Evolutionary conservation across 2,888 invertebrate genomes (phyloP), one percentile per base, ranked within the genome.

Genomic region (Quadriops clusia): DNA sequence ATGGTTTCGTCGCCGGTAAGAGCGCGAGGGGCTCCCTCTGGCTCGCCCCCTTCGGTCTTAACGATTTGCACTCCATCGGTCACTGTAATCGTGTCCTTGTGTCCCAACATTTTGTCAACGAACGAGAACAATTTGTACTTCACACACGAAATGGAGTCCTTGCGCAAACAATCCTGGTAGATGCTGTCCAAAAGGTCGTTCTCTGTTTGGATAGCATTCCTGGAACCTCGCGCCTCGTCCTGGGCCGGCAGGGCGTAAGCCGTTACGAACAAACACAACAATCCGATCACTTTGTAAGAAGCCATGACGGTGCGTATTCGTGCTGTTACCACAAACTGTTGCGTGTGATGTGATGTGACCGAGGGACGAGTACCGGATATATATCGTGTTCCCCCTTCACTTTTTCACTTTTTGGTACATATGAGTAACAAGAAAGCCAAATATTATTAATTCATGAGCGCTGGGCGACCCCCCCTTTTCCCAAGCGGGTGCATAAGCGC

Each of bases 91-190:
- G 74, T 75, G 50, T 86, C 85, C 57, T 81, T 83, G 45, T 78
- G 77, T 27, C 77, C 76, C 36, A 85, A 67, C 67, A 82, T 78
- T 61, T 85, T 85, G 65, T 86, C 86, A 44, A 86, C 81, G 61
- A 78, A 84, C 12, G 81, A 77, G 66, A 85, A 83, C 53, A 86
- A 73, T 57, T 85, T 86, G 67, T 83, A 82, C 60, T 85, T 86
- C 49, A 86, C 74, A 58, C 86, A 86, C 59, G 80, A 77, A 44
- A 81, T 75, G 15, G 85, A 83, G 53, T 85, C 85, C 60, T 85
- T 86, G 49, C 76, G 72, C 40, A 83, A 62, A 54, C 86, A 86
- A 50, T 86, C 86, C 48, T 68, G 68, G 58, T 78, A 78, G 54
- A 77, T 77, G 49, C 76, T 67, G 50, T 80, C 77, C 65, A 85